Percentiles rank a stretch among this genome's conserved stretches.
Conservation (phyloP, 2,113 vertebrate genomes). For the Nicator chloris region DNA sequence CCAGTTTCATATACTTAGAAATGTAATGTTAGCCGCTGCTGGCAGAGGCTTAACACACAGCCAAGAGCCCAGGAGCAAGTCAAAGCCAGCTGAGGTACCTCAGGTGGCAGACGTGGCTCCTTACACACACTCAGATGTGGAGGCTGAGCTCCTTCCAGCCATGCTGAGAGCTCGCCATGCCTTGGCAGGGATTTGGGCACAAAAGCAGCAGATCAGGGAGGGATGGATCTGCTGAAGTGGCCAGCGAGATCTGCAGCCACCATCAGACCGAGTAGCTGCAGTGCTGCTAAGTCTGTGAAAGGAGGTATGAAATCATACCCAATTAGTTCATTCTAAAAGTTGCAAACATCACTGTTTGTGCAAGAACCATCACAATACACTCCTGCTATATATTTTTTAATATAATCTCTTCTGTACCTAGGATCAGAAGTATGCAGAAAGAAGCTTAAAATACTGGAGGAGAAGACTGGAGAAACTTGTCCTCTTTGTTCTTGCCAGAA, state of each 20-base stretch:
- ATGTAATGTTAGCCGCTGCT: neutral
- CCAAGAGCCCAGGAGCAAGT: neutral
- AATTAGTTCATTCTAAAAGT: neutral
- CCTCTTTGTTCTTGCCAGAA: neutral
- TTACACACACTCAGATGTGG: neutral
- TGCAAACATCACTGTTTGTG: neutral
- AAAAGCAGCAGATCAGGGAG: neutral
- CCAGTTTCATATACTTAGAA: neutral
- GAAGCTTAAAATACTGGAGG: neutral
- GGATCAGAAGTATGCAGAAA: neutral
- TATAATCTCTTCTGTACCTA: neutral
- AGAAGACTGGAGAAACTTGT: neutral
- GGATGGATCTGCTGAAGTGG: accelerated
- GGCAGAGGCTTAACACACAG: neutral
- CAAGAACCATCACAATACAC: neutral
- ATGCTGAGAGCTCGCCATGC: neutral
- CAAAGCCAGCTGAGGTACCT: neutral
- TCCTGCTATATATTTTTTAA: accelerated
- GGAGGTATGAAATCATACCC: neutral
- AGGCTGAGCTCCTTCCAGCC: neutral
- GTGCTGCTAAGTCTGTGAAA: neutral
- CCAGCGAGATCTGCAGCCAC: neutral
- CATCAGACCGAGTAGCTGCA: neutral
- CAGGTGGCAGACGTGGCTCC: neutral
- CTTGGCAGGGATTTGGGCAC: neutral